Evolutionary conservation across 2,888 invertebrate genomes (phyloP), one percentile per base, ranked within the genome.

Genomic region (Arrhopalites spinosus): DNA sequence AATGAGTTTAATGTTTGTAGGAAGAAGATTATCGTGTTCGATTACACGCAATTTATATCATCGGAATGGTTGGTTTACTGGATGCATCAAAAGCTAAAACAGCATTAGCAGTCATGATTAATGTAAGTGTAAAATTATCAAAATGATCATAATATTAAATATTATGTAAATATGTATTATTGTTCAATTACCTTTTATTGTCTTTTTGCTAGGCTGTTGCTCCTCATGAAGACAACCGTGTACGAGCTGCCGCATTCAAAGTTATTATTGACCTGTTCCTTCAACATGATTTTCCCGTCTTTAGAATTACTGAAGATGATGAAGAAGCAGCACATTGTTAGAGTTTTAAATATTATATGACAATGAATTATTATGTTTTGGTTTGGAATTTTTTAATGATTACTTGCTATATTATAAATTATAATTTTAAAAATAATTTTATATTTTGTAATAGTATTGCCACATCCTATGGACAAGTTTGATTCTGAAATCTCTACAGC

Each of bases 201-300:
- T 36, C 11, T 36, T 11, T 47, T 64, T 2, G 20, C 0, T 53
- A 59, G 69, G 56, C 36, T 23, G 5, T 75, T 53, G n/a, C 47
- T 23, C 45, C 61, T 17, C 47, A 56, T 13, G 72, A 56, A 27
- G 47, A 73, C 25, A 25, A 43, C 27, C 43, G n/a, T n/a, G 74
- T 78, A 8, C 64, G 70, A 61, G 15, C 29, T 8, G 59, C 71
- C 7, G 75, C 78, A n/a, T 78, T 74, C 43, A 78, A 78, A 76
- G 47, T 70, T 17, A 43, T 74, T 2, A 72, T 78, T 5, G 78
- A 78, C 59, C 43, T 78, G 13, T 36, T 78, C 1, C 56, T 75
- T 0, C 66, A 56, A 15, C 71, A 78, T 36, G 47, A 66, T 43
- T 53, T 61, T 17, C 36, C 70, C 13, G 43, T 61, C 0, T 78